Percentiles rank a stretch among this genome's conserved stretches.
Evolutionary conservation across 2,113 vertebrate genomes (phyloP).

Genomic region (Spea bombifrons): DNA sequence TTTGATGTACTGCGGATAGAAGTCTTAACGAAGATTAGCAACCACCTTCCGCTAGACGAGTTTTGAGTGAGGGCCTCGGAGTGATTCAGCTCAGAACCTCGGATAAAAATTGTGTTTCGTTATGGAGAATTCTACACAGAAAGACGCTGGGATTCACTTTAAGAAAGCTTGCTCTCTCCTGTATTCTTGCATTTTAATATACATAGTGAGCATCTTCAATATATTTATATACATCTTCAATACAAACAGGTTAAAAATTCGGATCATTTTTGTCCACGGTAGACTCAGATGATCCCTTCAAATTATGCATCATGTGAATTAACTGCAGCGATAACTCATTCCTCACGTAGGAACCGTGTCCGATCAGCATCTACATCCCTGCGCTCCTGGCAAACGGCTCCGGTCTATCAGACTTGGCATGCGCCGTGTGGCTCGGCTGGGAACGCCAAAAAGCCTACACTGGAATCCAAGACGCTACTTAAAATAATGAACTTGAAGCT

Average conservation of each 20-base stretch:
- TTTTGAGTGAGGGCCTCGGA: background rate
- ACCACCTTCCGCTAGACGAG: background rate
- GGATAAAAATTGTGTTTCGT: too few relatives aligned
- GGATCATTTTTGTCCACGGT: too few relatives aligned
- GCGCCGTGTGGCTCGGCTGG: constrained; percentile 12
- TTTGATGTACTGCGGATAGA: background rate
- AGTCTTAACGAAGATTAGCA: background rate
- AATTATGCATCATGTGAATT: too few relatives aligned
- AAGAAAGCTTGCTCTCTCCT: too few relatives aligned
- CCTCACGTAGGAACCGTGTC: background rate
- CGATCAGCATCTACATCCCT: constrained; percentile 6
- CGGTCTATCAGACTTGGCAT: constrained; percentile 21
- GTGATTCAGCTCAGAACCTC: background rate
- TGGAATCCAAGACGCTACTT: constrained; percentile 32
- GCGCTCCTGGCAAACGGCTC: background rate
- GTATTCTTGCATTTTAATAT: too few relatives aligned
- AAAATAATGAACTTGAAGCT: constrained; percentile 22
- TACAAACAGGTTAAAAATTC: too few relatives aligned
- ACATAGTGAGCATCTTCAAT: too few relatives aligned
- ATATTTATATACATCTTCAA: too few relatives aligned
- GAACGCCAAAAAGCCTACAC: constrained; percentile 6
- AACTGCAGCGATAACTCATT: background rate
- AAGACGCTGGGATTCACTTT: too few relatives aligned
- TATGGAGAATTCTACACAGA: too few relatives aligned
- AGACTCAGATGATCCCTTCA: too few relatives aligned